Conservation (phyloP, 2,888 invertebrate species). For the Conomelus anceps region DNA sequence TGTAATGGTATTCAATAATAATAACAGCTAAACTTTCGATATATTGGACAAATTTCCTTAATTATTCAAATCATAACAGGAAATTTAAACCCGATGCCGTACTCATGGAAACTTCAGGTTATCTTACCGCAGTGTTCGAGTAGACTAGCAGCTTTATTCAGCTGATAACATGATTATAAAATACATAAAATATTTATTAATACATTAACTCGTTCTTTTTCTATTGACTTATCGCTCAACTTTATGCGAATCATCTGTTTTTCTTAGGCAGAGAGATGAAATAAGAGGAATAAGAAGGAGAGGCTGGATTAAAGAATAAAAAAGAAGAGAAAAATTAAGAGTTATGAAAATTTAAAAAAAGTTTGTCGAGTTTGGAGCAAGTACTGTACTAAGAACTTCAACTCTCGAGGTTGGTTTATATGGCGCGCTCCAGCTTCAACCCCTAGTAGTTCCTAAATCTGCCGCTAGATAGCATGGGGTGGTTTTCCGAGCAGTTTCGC, state of each 20-base stretch:
- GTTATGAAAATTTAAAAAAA: background rate
- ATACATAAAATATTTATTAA: background rate
- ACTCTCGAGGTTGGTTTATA: background rate
- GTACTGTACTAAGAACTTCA: background rate
- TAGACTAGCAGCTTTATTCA: background rate
- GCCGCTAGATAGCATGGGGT: background rate
- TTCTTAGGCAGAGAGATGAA: too few species aligned
- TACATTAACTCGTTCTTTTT: too few species aligned
- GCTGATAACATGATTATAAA: background rate
- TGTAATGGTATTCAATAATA: too few species aligned
- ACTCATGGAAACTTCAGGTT: background rate
- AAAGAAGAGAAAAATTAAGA: background rate
- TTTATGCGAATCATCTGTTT: too few species aligned
- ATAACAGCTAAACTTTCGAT: too few species aligned
- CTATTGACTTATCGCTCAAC: too few species aligned
- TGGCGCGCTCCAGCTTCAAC: background rate
- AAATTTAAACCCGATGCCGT: too few species aligned
- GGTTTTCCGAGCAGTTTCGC: too few species aligned
- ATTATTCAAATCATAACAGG: background rate
- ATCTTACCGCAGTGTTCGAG: background rate
- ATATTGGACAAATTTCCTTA: too few species aligned
- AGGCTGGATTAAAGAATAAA: too few species aligned
- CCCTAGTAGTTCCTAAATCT: background rate
- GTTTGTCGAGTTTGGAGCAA: background rate
- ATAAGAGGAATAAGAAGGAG: too few species aligned